Evolutionary conservation across 92 coral and sea anemone species (phyloP).

Genomic region (Zoanthus solanderi): DNA sequence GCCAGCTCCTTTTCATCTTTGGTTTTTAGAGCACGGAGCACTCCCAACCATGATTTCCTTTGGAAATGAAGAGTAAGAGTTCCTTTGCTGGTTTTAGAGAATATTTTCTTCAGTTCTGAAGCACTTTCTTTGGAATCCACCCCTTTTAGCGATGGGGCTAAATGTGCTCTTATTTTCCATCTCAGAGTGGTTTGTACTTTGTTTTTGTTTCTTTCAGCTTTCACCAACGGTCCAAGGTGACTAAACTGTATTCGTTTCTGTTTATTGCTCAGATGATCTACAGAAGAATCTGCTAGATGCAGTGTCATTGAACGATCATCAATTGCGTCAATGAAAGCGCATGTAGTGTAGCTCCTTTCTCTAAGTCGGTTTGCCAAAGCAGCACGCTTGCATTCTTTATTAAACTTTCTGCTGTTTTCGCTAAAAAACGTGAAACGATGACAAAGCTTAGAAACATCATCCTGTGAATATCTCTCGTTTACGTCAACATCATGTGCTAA

Average conservation of each 20-base stretch:
- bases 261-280: conserved; percentile 61
- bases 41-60: not conserved
- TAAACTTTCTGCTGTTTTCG: conserved; percentile 73
- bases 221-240: conserved; percentile 62
- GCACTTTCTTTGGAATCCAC: not conserved
- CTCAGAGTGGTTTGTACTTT: conserved; percentile 35
- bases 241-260: conserved; percentile 67
- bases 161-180: conserved; percentile 77
- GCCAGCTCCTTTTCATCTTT: conserved; percentile 17
- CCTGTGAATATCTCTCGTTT: conserved; percentile 29
- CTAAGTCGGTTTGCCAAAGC: conserved; percentile 63
- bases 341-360: conserved; percentile 56
- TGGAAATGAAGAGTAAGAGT: conserved; percentile 7
- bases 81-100: not conserved
- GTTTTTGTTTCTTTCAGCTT: conserved; percentile 35
- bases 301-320: conserved; percentile 58
- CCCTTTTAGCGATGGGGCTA: conserved; percentile 34
- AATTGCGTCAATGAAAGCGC: conserved; percentile 71
- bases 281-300: conserved; percentile 59
- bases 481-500: conserved; percentile 17
- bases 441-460: conserved; percentile 76
- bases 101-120: not conserved
- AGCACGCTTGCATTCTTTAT: conserved; percentile 72
- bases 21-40: conserved; percentile 13
- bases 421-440: conserved; percentile 79